These are phyloP conservation scores for Coelopa pilipes DNA, from an alignment of 2,888 invertebrate species.

Conservation along the genomic window DNA sequence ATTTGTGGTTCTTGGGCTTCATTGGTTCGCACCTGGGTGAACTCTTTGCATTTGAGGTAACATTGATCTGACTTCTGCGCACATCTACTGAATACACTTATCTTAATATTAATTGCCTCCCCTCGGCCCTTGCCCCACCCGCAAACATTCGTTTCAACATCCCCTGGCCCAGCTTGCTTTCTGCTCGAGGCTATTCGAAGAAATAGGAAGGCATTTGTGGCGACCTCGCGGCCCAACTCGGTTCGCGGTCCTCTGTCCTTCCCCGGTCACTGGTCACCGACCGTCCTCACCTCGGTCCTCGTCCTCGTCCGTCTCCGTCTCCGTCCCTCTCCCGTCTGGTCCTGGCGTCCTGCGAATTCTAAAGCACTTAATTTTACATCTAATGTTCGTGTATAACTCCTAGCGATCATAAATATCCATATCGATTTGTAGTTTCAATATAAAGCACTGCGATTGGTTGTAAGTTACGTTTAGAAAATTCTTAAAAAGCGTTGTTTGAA, in stretches of 20 bases:
- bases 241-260: neutral
- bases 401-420: slow-evolving; percentile 38
- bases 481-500: slow-evolving; percentile 26
- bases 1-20: neutral
- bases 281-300: neutral
- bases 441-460: slow-evolving; percentile 46
- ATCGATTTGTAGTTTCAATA: slow-evolving; percentile 34
- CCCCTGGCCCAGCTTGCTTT: neutral
- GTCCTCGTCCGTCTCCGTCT: slow-evolving; percentile 29
- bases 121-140: no score
- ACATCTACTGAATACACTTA: slow-evolving; percentile 17
- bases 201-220: slow-evolving; percentile 48
- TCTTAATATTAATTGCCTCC: neutral
- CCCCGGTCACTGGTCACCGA: no score
- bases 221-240: no score
- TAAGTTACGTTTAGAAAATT: slow-evolving; percentile 40
- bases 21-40: neutral
- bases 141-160: no score
- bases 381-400: slow-evolving; percentile 13
- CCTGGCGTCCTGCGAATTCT: slow-evolving; percentile 28
- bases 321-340: neutral
- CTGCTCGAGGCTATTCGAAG: slow-evolving; percentile 44
- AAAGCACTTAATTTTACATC: slow-evolving; percentile 30
- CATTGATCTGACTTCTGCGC: slow-evolving; percentile 25
- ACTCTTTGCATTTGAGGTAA: slow-evolving; percentile 29